Evolutionary conservation across 1,140 invertebrate genomes (phyloP), one percentile per base, ranked within the genome.

Genomic region (Achatina immaculata): DNA sequence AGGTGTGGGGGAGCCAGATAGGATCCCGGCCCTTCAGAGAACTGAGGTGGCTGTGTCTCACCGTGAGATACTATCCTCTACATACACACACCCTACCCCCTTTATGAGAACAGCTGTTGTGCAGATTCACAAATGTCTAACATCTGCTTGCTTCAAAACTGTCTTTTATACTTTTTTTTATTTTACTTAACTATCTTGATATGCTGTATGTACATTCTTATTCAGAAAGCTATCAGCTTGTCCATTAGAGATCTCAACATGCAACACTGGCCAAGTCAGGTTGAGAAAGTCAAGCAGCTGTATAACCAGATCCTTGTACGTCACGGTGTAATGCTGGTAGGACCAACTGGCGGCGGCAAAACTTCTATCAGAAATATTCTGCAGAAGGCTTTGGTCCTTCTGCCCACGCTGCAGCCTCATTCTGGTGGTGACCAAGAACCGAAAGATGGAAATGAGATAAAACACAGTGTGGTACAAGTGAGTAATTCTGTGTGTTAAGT

Each of bases 321-420:
- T 16, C 90, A 92, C 74, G 90, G 91, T 24, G 88, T 91, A 28
- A 92, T 92, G 90, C 83, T 92, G 65, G 89, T 92, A 9, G 91
- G 91, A 3, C 91, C 91, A 1, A 91, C 90, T 14, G 88, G 90
- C 36, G 90, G 90, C 14, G 91, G 91, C 24, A 91, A 91, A 77
- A 89, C 89, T 4, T 86, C 89, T 24, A 87, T 88, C 7, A 81
- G 89, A 48, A 87, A 82, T 58, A 88, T 91, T 81, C 85, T 91
- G 36, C 89, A 90, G 85, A 89, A 86, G 78, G 90, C 90, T 14
- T 85, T 91, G 14, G 86, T 90, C 16, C 81, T 90, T 21, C 82
- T 91, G 34, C 90, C 90, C 0, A 88, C 88, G 31, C 87, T 91
- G 19, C 68, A 79, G 28, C 78, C 81, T 11, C 85, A 88, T 69